phyloP scores from a whole-genome alignment of 1,140 invertebrate genomes.

The Calephelis virginiensis region DNA sequence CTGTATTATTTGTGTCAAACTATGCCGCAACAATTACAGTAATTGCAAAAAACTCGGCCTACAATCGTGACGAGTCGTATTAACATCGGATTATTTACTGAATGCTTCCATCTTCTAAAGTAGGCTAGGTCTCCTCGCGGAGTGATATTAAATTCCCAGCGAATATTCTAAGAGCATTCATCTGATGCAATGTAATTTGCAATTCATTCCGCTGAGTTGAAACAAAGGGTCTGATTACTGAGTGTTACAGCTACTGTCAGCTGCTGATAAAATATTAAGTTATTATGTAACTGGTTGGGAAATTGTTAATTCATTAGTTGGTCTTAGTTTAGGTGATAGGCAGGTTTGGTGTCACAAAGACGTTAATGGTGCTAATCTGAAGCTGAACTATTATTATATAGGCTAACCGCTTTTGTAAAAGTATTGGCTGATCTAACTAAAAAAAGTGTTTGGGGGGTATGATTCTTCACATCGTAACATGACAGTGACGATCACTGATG shows the following conservation, averaged over 20 bases:
- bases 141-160: constrained; percentile 15
- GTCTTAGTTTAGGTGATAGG: too few species aligned
- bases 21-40: constrained; percentile 3
- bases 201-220: constrained; percentile 9
- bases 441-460: too few species aligned
- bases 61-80: constrained; percentile 16
- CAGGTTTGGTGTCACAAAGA: too few species aligned
- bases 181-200: constrained; percentile 13
- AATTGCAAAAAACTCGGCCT: constrained; percentile 17
- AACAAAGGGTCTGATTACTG: constrained; percentile 4
- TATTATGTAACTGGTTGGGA: neutral
- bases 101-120: constrained; percentile 15
- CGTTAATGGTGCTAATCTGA: too few species aligned
- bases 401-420: too few species aligned
- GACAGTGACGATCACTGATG: too few species aligned
- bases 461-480: too few species aligned
- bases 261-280: constrained; percentile 5
- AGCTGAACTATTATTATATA: too few species aligned
- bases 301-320: neutral
- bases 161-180: constrained; percentile 12
- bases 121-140: constrained; percentile 3
- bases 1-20: neutral
- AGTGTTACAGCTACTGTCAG: constrained; percentile 10
- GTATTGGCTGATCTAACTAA: too few species aligned
- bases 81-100: constrained; percentile 15